Evolutionary conservation across 1,140 invertebrate species (phyloP), one percentile per base, ranked within the genome.

Genomic region (Bombus picipes): DNA sequence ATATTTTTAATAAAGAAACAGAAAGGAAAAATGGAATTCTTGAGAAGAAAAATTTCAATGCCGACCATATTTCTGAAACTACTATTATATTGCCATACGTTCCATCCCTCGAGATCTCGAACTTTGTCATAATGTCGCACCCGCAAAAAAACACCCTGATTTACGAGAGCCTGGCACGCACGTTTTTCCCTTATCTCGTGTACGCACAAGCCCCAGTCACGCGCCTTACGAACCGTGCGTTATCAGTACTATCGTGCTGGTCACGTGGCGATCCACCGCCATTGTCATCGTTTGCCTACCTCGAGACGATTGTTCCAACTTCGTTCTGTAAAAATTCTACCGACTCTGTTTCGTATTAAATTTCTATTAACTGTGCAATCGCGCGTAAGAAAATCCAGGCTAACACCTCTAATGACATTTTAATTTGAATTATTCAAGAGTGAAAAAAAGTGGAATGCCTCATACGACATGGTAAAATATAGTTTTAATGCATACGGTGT

Each of bases 111-210:
- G 84, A 83, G 85, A 90, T 89, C 72, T 76, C 76, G 28, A 73
- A 90, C 68, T 83, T 41, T 62, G 83, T 81, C 79, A 80, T 78
- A 85, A 85, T 72, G 70, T 81, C 57, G 25, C 32, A 66, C 18
- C 72, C n/a, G 71, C 59, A 83, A 84, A 80, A 89, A 89, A 71
- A 89, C 77, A 80, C 5, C 82, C 73, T 91, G 89, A 91, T 91
- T 93, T 92, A 93, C 88, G 89, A 87, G 78, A 87, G 83, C 65
- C 81, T 65, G 74, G 86, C 92, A 91, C 89, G 90, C 91, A 92
- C 85, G 86, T 73, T 87, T 86, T 82, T 71, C 80, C 47, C 86
- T 93, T 92, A 91, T 92, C 87, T 89, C 53, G 39, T 68, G 53
- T 85, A 89, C 85, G 90, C 90, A 90, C 68, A 79, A 66, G 70